phyloP scores from a whole-genome alignment of 1,140 invertebrate species.

The Drosophila neocordata region DNA sequence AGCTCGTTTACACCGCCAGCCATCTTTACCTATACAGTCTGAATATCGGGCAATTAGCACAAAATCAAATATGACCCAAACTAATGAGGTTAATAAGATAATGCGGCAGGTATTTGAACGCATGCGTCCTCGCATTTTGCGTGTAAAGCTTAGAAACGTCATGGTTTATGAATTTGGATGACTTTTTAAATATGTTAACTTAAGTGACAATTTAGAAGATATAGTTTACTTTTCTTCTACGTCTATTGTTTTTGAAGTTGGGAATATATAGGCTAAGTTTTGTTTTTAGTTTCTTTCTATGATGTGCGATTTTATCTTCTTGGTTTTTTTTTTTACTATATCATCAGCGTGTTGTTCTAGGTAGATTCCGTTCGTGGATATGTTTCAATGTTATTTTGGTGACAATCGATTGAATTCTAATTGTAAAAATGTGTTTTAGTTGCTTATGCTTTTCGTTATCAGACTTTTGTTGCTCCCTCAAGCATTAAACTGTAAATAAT shows the following conservation, averaged over 20 bases:
- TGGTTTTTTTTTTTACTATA: not conserved
- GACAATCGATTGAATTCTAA: conserved; percentile 3
- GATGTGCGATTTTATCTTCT: not conserved
- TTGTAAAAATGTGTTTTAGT: conserved; percentile 29
- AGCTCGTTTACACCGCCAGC: conserved; percentile 86
- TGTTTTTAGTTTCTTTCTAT: not conserved
- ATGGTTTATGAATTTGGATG: conserved; percentile 42
- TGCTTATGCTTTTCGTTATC: conserved; percentile 60
- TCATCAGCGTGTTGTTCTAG: not conserved
- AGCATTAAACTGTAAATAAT: conserved; percentile 58
- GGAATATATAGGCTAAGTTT: not conserved
- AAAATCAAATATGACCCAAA: conserved; percentile 97
- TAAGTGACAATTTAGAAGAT: not conserved
- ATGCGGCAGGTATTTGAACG: conserved; percentile 97
- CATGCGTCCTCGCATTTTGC: conserved; percentile 93
- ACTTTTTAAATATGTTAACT: conserved; percentile 2
- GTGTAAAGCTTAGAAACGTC: conserved; percentile 82
- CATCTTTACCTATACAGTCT: conserved; percentile 90
- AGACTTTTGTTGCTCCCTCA: conserved; percentile 65
- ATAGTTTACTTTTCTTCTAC: not conserved
- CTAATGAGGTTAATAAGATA: conserved; percentile 95
- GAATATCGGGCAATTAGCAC: conserved; percentile 96
- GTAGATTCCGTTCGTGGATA: not conserved
- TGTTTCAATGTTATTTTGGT: conserved; percentile 8
- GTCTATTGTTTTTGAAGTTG: conserved; percentile 2